Conservation (phyloP, 1,140 invertebrate genomes). For the Thalassaphorura encarpata region DNA sequence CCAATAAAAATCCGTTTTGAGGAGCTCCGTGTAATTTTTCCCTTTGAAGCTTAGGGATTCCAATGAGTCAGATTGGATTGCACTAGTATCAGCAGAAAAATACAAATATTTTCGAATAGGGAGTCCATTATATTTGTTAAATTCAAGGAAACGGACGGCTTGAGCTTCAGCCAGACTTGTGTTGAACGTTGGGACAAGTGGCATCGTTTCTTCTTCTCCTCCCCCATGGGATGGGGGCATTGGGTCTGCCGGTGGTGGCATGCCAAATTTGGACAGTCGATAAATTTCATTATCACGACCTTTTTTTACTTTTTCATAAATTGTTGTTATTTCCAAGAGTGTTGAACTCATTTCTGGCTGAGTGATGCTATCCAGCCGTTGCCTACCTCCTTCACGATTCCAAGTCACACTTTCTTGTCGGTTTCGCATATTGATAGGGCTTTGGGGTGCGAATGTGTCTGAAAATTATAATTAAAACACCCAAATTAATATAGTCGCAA, state of each 20-base stretch:
- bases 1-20: conserved; percentile 6
- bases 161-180: neutral
- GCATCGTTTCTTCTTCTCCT: conserved; percentile 3
- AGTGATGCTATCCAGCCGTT: no score
- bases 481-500: no score
- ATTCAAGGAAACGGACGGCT: conserved; percentile 1
- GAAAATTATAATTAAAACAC: no score
- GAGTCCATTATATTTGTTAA: conserved; percentile 5
- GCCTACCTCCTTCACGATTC: no score
- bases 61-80: conserved; percentile 1
- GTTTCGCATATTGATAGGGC: no score
- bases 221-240: no score
- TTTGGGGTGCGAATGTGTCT: no score
- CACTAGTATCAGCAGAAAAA: conserved; percentile 1
- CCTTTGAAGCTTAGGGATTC: neutral
- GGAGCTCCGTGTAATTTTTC: conserved; percentile 4
- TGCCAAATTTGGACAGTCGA: neutral
- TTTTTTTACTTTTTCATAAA: conserved; percentile 12
- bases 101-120: conserved; percentile 1
- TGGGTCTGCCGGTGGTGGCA: neutral
- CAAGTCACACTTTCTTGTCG: no score
- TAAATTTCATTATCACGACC: neutral
- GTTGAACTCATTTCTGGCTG: no score
- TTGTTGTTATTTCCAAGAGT: conserved; percentile 13
- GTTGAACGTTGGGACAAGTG: conserved; percentile 2